Percentiles rank a stretch among this genome's conserved stretches.
phyloP scores from a whole-genome alignment of 2,797 vertebrate species.

The Somateria mollissima region DNA sequence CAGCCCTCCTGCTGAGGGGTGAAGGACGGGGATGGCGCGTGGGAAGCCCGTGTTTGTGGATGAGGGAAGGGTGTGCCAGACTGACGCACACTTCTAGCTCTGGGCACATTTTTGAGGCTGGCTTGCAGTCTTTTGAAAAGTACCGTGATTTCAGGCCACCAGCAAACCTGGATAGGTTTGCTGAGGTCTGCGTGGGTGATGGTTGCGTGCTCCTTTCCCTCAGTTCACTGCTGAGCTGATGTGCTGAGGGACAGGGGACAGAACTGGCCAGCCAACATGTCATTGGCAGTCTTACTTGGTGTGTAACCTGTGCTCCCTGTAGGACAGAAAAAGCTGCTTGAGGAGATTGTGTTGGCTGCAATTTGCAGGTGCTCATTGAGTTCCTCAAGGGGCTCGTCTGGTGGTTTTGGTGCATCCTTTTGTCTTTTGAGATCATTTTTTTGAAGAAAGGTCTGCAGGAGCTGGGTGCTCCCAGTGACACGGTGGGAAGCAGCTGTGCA shows the following conservation, averaged over 20 bases:
- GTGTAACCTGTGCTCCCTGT: background rate
- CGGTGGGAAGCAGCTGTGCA: background rate
- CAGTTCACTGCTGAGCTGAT: background rate
- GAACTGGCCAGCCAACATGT: fast-evolving
- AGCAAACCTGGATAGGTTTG: background rate
- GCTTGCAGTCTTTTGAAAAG: background rate
- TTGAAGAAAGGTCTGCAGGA: background rate
- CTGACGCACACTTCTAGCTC: background rate
- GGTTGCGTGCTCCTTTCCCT: background rate
- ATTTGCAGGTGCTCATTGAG: fast-evolving
- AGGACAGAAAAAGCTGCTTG: background rate
- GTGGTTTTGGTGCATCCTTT: background rate
- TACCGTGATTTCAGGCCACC: background rate
- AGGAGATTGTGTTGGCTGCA: background rate
- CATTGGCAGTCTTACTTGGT: background rate
- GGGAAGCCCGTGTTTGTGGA: background rate
- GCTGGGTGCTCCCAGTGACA: background rate
- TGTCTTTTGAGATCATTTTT: background rate
- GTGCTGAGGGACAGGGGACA: background rate
- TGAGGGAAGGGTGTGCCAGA: background rate
- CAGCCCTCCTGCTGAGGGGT: background rate
- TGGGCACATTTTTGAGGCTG: background rate
- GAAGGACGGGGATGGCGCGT: fast-evolving
- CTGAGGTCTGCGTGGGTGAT: background rate
- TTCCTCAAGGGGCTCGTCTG: background rate